These are phyloP conservation scores for Atherinosoma microstoma DNA, from an alignment of 2,797 vertebrate genomes.

Conservation along the genomic window DNA sequence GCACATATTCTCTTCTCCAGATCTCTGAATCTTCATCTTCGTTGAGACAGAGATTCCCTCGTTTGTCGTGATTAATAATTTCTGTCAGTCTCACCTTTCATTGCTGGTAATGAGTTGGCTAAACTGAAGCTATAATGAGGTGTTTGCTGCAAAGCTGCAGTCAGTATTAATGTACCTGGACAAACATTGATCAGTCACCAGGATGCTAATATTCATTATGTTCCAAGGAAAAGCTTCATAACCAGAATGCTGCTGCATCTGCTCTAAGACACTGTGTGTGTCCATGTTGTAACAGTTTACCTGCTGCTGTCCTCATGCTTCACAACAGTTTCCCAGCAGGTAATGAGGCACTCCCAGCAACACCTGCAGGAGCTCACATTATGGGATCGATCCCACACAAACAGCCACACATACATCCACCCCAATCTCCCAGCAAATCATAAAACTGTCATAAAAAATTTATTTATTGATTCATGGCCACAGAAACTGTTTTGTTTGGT, in stretches of 20 bases:
- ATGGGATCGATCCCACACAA: slow-evolving; percentile 4
- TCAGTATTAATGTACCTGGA: neutral
- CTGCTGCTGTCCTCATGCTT: slow-evolving; percentile 26
- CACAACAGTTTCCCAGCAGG: slow-evolving; percentile 42
- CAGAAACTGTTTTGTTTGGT: no score
- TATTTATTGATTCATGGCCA: no score
- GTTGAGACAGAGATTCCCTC: neutral
- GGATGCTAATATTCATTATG: neutral
- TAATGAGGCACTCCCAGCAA: slow-evolving; percentile 32
- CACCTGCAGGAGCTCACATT: slow-evolving; percentile 37
- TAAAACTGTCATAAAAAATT: no score
- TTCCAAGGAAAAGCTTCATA: neutral
- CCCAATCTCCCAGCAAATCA: neutral
- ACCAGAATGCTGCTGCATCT: neutral
- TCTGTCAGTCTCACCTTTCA: neutral
- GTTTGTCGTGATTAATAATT: neutral
- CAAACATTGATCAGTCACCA: neutral
- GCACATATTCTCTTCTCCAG: no score
- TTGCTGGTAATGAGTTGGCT: neutral
- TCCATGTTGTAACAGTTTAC: slow-evolving; percentile 11
- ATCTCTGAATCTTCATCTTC: neutral
- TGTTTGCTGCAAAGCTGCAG: neutral
- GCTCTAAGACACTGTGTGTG: no score
- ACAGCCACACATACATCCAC: neutral
- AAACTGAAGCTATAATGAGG: neutral